Base-by-base conservation (phyloP, 1,140 invertebrate species). In the Maconellicoccus hirsutus region DNA sequence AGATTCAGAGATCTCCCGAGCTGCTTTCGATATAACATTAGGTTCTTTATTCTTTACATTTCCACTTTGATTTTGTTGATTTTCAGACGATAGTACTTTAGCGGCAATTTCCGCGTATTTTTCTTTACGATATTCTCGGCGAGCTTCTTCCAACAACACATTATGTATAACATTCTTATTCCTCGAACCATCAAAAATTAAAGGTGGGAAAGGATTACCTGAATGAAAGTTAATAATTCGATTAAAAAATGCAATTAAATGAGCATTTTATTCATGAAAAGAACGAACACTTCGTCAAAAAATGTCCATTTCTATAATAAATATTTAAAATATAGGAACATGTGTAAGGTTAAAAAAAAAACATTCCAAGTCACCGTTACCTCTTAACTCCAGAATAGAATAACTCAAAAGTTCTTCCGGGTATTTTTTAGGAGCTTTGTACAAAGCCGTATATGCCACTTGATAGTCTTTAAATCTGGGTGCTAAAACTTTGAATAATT, bases 401-500 rank as follows among this genome's bases (percentile, higher is more conserved):
- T 80, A 82, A 70, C 82, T 79, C 25, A 81, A 81, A 72, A 79
- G 76, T 23, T 52, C 33, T 8, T 73, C 59, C 23, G 75, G 59
- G 52, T 86, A 85, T 77, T 86, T 86, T 52, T 82, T 80, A 1
- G 91, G 90, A 25, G 87, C 86, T 76, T 83, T 86, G 71, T 86
- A 84, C 75, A 94, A 80, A 76, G 84, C 84, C 25, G 93, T 96
- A 76, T 84, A 94, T 0, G 87, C 84, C 7, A 82, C 78, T 38
- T 82, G 83, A 74, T 83, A 88, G 75, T 89, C 84, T 77, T 90
- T 81, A 81, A 85, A 96, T 70, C 92, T 81, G 12, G 93, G 93
- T 22, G 87, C 92, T 19, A 96, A 78, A 19, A 96, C 93, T 85
- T 96, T 95, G 76, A 97, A 97, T 42, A 96, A 79, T 82, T 96